Evolutionary conservation across 2,888 invertebrate species (phyloP).

Genomic region (Dermolepida albohirtum): DNA sequence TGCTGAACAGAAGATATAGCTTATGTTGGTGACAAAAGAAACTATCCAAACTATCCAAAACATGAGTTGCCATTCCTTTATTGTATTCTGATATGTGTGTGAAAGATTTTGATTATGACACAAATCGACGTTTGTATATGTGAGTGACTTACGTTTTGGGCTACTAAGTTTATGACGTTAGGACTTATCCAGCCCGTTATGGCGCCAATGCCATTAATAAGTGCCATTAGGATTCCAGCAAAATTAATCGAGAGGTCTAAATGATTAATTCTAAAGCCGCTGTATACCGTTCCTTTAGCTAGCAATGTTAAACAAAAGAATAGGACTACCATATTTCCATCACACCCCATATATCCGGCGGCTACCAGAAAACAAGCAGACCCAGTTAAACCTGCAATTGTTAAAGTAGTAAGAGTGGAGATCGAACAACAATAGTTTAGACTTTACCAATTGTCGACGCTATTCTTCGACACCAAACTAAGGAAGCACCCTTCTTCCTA

Average conservation of each 20-base stretch:
- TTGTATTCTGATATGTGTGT: slow-evolving; percentile 65
- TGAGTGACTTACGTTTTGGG: slow-evolving; percentile 69
- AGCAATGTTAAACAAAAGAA: slow-evolving; percentile 73
- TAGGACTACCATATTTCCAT: slow-evolving; percentile 66
- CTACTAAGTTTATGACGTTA: slow-evolving; percentile 70
- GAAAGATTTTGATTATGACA: neutral
- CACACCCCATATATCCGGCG: slow-evolving; percentile 74
- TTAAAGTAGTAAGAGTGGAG: no score
- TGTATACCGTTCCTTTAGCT: slow-evolving; percentile 77
- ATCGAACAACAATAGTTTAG: slow-evolving; percentile 39
- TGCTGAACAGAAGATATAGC: slow-evolving; percentile 12
- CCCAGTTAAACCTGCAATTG: no score
- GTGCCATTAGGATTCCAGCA: slow-evolving; percentile 73
- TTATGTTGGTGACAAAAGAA: neutral
- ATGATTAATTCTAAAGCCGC: slow-evolving; percentile 75
- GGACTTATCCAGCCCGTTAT: slow-evolving; percentile 73
- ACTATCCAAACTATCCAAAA: slow-evolving; percentile 75
- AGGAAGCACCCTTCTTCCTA: slow-evolving; percentile 66
- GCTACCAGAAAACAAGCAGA: no score
- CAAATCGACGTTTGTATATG: neutral
- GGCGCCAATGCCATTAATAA: slow-evolving; percentile 73
- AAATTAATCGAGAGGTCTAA: slow-evolving; percentile 75
- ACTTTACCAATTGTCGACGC: slow-evolving; percentile 75
- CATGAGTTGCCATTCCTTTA: slow-evolving; percentile 80
- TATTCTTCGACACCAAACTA: slow-evolving; percentile 71